Conservation (phyloP, 2,113 vertebrate genomes). For the Pandion haliaetus region DNA sequence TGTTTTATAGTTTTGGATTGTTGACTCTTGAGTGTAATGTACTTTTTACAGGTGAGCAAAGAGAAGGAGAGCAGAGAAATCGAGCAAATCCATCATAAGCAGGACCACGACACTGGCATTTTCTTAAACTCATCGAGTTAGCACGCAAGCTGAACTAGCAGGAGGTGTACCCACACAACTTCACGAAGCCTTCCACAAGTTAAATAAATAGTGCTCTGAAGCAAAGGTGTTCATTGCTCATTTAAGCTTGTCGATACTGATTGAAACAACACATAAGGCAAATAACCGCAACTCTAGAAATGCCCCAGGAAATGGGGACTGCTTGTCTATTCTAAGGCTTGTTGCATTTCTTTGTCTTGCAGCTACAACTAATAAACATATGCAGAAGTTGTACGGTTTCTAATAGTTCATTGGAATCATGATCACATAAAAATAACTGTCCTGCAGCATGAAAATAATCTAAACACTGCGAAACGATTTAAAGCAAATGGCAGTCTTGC, state of each 20-base stretch:
- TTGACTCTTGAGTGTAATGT: neutral
- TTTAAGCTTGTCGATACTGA: neutral
- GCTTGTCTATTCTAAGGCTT: neutral
- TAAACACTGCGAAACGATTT: neutral
- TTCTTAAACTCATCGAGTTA: neutral
- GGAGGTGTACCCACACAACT: neutral
- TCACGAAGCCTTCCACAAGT: neutral
- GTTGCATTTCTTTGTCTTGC: neutral
- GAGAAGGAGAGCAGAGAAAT: neutral
- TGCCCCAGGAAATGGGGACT: neutral
- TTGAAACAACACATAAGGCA: neutral
- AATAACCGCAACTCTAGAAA: neutral
- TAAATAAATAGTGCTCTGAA: neutral
- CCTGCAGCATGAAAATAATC: neutral
- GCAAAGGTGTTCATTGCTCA: neutral
- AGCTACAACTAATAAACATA: neutral
- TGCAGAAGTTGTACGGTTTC: neutral
- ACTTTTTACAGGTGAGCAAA: neutral
- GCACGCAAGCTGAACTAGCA: neutral
- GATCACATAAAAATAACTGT: neutral
- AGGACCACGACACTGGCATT: neutral
- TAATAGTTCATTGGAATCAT: neutral
- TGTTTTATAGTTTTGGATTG: neutral
- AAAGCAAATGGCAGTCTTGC: neutral
- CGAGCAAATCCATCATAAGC: fast-evolving